phyloP scores from a whole-genome alignment of 2,888 invertebrate genomes.

The Hirudinaria manillensis region DNA sequence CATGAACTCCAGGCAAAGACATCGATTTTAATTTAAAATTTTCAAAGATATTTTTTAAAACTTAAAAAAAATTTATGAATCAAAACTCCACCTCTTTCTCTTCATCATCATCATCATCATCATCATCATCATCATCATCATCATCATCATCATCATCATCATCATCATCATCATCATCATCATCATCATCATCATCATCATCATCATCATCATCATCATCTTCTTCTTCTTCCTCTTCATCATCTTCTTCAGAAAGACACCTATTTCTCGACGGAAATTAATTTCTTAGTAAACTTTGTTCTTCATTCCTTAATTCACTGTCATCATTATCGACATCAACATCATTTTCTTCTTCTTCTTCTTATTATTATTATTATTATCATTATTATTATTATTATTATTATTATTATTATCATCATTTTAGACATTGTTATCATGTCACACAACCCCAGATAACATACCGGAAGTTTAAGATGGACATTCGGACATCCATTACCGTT shows the following conservation, averaged over 20 bases:
- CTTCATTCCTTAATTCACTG: conserved; percentile 29
- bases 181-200: conserved; percentile 33
- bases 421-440: conserved; percentile 9
- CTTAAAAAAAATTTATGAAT: too few species aligned
- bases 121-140: conserved; percentile 14
- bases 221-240: conserved; percentile 30
- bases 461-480: too few species aligned
- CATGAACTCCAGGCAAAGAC: too few species aligned
- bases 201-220: conserved; percentile 35
- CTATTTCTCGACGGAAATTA: too few species aligned
- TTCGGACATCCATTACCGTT: too few species aligned
- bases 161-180: conserved; percentile 30
- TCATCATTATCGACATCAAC: conserved; percentile 31
- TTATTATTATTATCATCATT: conserved; percentile 28
- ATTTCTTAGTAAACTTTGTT: not conserved
- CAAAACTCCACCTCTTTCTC: not conserved
- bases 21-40: too few species aligned
- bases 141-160: conserved; percentile 33
- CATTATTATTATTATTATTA: conserved; percentile 31
- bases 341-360: conserved; percentile 30
- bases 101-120: conserved; percentile 18
- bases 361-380: conserved; percentile 27
- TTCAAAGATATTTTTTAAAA: too few species aligned
- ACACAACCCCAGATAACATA: too few species aligned
- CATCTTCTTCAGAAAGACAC: conserved; percentile 18